Evolutionary conservation across 2,113 vertebrate genomes (phyloP).

Genomic region (Sylvilagus bachmani): DNA sequence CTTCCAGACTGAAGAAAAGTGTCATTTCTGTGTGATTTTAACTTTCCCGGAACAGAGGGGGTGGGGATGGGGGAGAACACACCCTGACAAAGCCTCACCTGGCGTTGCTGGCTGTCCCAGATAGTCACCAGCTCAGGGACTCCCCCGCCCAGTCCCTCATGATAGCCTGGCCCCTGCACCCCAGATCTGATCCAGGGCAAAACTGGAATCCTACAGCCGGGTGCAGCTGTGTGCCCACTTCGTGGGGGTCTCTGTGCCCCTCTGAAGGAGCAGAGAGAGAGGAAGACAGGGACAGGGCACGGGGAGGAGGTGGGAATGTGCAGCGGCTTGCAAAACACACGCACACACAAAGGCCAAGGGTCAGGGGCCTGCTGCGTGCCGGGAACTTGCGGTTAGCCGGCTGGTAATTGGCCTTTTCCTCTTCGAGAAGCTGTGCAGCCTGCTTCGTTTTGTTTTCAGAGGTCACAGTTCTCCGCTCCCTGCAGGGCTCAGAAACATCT

Average conservation of each 20-base stretch:
- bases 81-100: neutral
- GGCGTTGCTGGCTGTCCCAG: neutral
- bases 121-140: too few relatives aligned
- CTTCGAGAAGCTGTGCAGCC: conserved; percentile 6
- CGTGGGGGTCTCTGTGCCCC: neutral
- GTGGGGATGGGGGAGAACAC: neutral
- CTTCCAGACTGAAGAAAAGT: neutral
- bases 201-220: neutral
- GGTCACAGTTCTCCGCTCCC: neutral
- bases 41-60: neutral
- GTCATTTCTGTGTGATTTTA: neutral
- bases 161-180: neutral
- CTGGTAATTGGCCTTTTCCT: neutral
- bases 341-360: neutral
- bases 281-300: too few relatives aligned
- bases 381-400: neutral
- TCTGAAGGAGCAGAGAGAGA: neutral
- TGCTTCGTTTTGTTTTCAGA: neutral
- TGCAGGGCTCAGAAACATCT: neutral
- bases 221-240: neutral
- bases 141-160: too few relatives aligned
- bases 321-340: conserved; percentile 11
- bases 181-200: neutral
- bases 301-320: too few relatives aligned
- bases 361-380: neutral